Evolutionary conservation across 2,888 invertebrate genomes (phyloP).

Genomic region (Lottia scabra): DNA sequence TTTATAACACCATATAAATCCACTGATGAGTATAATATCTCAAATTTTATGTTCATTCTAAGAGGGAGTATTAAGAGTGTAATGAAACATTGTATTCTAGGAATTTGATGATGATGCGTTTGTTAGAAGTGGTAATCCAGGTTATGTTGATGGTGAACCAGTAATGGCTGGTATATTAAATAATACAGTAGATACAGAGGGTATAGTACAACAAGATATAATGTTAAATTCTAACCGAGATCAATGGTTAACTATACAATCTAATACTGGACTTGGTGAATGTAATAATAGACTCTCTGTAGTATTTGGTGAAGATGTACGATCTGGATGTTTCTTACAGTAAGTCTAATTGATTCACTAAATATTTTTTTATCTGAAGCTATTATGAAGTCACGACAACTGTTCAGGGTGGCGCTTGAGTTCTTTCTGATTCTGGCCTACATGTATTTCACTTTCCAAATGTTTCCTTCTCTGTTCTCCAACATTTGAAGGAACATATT

Average conservation of each 20-base stretch:
- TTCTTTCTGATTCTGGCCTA: too few relatives aligned
- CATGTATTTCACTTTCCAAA: too few relatives aligned
- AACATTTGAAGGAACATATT: too few relatives aligned
- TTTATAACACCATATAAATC: too few relatives aligned
- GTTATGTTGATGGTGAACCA: constrained; percentile 79
- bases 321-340: constrained; percentile 65
- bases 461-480: too few relatives aligned
- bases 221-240: constrained; percentile 37
- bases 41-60: too few relatives aligned
- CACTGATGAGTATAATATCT: too few relatives aligned
- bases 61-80: too few relatives aligned
- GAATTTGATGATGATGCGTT: constrained; percentile 31
- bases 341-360: too few relatives aligned
- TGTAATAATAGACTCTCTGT: constrained; percentile 57
- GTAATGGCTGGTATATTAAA: constrained; percentile 72
- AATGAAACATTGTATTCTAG: not conserved
- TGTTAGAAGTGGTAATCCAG: constrained; percentile 81
- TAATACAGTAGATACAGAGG: constrained; percentile 16
- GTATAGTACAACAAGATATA: constrained; percentile 27
- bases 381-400: too few relatives aligned
- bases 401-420: too few relatives aligned
- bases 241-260: constrained; percentile 56
- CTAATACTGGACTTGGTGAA: constrained; percentile 45
- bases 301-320: constrained; percentile 63
- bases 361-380: too few relatives aligned